Percentiles rank a stretch among this genome's conserved stretches.
These are phyloP conservation scores for Salvelinus namaycush DNA, from an alignment of 2,113 vertebrate species.

Conservation along the genomic window DNA sequence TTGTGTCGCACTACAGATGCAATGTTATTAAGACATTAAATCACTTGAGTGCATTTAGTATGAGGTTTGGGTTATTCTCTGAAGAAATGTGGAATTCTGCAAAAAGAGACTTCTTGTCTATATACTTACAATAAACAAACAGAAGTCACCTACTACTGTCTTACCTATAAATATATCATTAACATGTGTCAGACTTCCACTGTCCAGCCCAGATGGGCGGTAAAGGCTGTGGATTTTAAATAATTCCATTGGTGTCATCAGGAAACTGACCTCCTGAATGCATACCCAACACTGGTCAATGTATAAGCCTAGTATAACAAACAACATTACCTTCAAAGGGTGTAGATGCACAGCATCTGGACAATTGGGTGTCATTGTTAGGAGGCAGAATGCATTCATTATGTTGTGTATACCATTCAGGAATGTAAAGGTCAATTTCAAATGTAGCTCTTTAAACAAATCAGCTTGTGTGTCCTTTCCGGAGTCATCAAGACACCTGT, in stretches of 20 bases:
- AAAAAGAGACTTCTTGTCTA: background rate
- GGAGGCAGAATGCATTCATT: conserved; percentile 16
- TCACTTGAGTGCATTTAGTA: background rate
- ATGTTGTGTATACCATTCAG: conserved; percentile 9
- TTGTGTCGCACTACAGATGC: background rate
- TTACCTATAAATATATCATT: background rate
- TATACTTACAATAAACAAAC: background rate
- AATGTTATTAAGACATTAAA: background rate
- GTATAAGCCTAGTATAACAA: background rate
- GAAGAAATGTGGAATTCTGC: too few relatives aligned
- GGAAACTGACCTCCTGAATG: background rate
- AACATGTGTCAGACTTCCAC: background rate
- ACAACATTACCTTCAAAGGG: conserved; percentile 23
- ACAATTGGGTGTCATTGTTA: background rate
- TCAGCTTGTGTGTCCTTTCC: conserved; percentile 29
- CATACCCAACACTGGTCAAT: conserved; percentile 7
- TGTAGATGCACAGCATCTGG: background rate
- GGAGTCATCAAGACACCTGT: conserved; percentile 47
- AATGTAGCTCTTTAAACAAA: conserved; percentile 42
- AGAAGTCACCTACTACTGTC: background rate
- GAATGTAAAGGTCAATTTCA: conserved; percentile 35
- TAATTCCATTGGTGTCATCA: too few relatives aligned
- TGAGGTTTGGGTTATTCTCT: too few relatives aligned
- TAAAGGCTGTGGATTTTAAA: background rate
- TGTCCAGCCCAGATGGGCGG: background rate